Base-by-base conservation (phyloP, 2,888 invertebrate genomes). In the Ectemnius lituratus region DNA sequence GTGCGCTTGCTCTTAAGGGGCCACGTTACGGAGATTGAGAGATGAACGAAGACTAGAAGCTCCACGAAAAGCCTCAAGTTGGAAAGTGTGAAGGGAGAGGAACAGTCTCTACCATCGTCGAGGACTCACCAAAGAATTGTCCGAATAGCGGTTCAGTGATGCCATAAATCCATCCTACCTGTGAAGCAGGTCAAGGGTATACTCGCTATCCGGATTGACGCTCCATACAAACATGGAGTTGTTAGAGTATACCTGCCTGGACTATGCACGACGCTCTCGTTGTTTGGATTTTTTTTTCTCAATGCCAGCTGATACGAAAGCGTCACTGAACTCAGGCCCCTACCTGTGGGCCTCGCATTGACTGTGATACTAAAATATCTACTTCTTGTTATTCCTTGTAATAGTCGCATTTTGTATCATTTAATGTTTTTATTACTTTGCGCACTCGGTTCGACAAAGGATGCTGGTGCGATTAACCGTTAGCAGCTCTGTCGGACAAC, bases 1-100 rank as follows among this genome's bases (percentile, higher is more conserved):
- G 89, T 95, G 95, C 89, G 95, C 94, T 72, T 95, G 95, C 90
- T 94, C 94, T 83, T 95, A 78, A 85, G 67, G 8, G 20, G 37
- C 37, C 37, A 37, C 8, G 6, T 37, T 37, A 8, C 8, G 37
- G 8, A 6, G 37, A 37, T 37, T 37, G 37, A 37, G 37, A 37
- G 37, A 37, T 37, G 37, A 37, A 37, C 37, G 8, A 37, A 37
- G 37, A 37, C 37, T 37, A 37, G 56, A 52, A 16, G 59, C 59
- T 6, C 14, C 23, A 11, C 37, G 16, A 57, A 45, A 49, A 62
- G 18, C 46, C 18, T 49, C 37, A 57, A 6, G 46, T 49, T 45
- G 46, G 60, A n/a, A 47, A 11, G 37, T 37, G 37, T 37, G 18
- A 46, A 69, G 68, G 52, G 57, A 59, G 52, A n/a, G 59, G 57